These are phyloP conservation scores for Pedionomus torquatus DNA, from an alignment of 2,113 vertebrate species.

Conservation along the genomic window DNA sequence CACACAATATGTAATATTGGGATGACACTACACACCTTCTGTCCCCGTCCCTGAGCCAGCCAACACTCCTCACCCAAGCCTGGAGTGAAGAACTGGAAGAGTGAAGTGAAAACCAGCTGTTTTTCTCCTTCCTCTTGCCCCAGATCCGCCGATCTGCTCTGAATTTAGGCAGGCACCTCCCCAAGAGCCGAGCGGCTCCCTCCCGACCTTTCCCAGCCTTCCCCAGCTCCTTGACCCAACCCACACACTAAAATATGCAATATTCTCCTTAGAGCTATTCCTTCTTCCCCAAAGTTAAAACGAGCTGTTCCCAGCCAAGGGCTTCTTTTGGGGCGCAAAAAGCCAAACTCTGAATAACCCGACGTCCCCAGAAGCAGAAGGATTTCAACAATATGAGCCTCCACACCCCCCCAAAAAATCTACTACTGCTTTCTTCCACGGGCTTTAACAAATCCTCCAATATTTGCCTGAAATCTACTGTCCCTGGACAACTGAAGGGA, in stretches of 20 bases:
- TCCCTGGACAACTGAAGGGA: background rate
- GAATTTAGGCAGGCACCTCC: background rate
- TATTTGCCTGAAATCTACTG: background rate
- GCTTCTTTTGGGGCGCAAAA: background rate
- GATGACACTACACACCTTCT: accelerated
- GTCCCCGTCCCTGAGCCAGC: background rate
- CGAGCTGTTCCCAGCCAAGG: background rate
- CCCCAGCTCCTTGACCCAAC: slow-evolving; percentile 1
- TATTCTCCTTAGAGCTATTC: background rate
- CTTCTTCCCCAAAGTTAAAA: background rate
- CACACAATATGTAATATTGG: background rate
- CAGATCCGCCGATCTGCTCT: accelerated
- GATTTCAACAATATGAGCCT: background rate
- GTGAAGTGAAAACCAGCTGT: accelerated
- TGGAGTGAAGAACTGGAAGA: background rate
- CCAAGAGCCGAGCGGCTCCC: background rate
- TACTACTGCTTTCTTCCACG: background rate
- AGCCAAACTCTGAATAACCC: background rate
- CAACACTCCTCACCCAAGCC: background rate
- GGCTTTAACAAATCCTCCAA: background rate
- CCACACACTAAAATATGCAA: background rate
- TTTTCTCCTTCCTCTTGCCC: background rate
- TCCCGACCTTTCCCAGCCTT: background rate
- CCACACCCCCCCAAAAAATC: background rate
- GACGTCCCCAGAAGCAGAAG: background rate